Percentiles rank a stretch among this genome's conserved stretches.
Evolutionary conservation across 2,113 vertebrate genomes (phyloP).

Genomic region (Rattus norvegicus): GRCr8 NC_086039.1:11177501-11178000

Average conservation of each 20-base stretch:
- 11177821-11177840: slow-evolving; percentile 40
- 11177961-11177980: not conserved
- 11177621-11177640: slow-evolving; percentile 13
- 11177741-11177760: not conserved
- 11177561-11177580: not conserved
- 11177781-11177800: not conserved
- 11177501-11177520: not conserved
- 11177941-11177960: not conserved
- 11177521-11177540: slow-evolving; percentile 31
- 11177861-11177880: slow-evolving; percentile 21
- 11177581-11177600: slow-evolving; percentile 22
- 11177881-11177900: not conserved
- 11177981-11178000: not conserved
- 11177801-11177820: slow-evolving; percentile 3
- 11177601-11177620: not conserved
- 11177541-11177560: not conserved
- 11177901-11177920: not conserved
- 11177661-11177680: slow-evolving; percentile 28
- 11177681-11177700: not conserved
- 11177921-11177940: not conserved
- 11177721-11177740: not conserved
- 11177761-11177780: not conserved
- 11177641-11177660: not conserved
- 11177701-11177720: slow-evolving; percentile 19
- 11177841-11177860: not conserved